phyloP scores from a whole-genome alignment of 2,797 vertebrate genomes.

The Anolis apletophallus region DNA sequence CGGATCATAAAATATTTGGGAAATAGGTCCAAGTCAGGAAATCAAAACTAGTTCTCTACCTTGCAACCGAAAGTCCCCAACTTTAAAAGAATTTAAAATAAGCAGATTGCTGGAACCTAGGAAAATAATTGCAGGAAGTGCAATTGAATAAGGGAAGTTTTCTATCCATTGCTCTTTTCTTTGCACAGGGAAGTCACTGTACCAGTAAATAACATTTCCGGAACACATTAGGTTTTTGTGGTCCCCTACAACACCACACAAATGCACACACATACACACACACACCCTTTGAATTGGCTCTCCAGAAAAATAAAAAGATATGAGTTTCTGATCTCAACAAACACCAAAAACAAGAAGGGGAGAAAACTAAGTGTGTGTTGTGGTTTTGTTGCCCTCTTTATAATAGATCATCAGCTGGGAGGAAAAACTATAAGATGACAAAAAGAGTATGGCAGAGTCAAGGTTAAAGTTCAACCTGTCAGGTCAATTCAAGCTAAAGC shows the following conservation, averaged over 20 bases:
- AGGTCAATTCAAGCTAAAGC: background rate
- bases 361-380: too few species aligned
- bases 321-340: background rate
- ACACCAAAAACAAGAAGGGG: background rate
- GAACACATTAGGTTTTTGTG: slow-evolving; percentile 20
- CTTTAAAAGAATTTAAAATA: background rate
- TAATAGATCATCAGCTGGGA: background rate
- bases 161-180: background rate
- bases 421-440: background rate
- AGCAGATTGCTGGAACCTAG: too few species aligned
- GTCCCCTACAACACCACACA: background rate
- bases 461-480: background rate
- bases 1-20: background rate
- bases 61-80: background rate
- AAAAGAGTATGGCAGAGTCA: background rate
- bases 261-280: background rate
- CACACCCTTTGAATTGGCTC: background rate
- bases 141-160: background rate
- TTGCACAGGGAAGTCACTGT: slow-evolving; percentile 12
- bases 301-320: slow-evolving; percentile 4
- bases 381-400: background rate
- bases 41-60: background rate
- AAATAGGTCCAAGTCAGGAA: background rate
- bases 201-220: slow-evolving; percentile 21
- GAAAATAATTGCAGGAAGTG: background rate